Evolutionary conservation across 2,888 invertebrate species (phyloP).

Genomic region (Athalia rosae): DNA sequence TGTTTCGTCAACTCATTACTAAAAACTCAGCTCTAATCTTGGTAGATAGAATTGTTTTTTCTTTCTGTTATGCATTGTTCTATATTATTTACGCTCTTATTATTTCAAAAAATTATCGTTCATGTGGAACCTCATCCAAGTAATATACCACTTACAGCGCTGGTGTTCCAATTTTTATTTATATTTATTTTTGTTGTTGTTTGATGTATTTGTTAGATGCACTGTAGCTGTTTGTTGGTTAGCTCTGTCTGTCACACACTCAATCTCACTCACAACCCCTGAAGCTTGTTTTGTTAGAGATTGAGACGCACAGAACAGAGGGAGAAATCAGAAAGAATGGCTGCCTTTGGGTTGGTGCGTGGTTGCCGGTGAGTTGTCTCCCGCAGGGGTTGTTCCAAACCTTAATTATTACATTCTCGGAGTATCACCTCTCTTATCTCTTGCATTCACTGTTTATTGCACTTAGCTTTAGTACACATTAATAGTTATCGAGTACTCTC

Average conservation of each 20-base stretch:
- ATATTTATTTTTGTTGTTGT: conserved; percentile 72
- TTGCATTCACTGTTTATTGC: conserved; percentile 48
- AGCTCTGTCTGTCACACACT: conserved; percentile 72
- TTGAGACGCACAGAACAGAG: conserved; percentile 70
- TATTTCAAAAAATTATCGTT: conserved; percentile 49
- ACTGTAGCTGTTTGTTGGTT: conserved; percentile 74
- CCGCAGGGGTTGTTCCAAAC: conserved; percentile 70
- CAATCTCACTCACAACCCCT: conserved; percentile 70
- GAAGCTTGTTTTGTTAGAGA: conserved; percentile 73
- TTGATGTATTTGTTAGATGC: conserved; percentile 74
- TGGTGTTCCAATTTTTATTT: conserved; percentile 68
- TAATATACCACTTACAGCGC: conserved; percentile 55
- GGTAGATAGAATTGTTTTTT: conserved; percentile 52
- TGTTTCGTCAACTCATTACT: conserved; percentile 48
- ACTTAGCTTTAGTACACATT: conserved; percentile 39
- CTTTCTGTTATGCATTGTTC: conserved; percentile 56
- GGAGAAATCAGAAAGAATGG: conserved; percentile 69
- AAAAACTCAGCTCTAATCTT: conserved; percentile 56
- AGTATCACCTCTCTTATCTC: conserved; percentile 47
- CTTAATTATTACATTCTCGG: conserved; percentile 56
- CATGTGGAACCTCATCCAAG: conserved; percentile 11
- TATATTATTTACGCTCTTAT: conserved; percentile 54
- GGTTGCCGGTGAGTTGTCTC: conserved; percentile 72
- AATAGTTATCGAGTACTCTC: conserved; percentile 42
- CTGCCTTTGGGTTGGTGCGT: conserved; percentile 73